Evolutionary conservation across 2,797 vertebrate genomes (phyloP), one percentile per base, ranked within the genome.

Genomic region (Platyrinchus mystaceus): DNA sequence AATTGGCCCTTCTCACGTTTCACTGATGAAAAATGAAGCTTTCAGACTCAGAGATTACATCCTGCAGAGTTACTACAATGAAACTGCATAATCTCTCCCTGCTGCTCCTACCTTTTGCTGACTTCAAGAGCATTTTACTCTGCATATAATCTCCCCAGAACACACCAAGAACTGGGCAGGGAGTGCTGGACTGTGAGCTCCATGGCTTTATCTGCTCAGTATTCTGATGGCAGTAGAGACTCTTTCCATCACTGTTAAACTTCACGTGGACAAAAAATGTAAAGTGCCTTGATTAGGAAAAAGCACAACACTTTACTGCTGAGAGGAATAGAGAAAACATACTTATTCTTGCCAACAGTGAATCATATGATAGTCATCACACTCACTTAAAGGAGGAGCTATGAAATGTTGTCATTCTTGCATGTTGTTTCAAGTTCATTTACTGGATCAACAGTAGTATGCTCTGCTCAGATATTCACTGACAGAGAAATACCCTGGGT

Each of bases 361-460:
- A 95, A 89, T 96, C 93, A 95, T 70, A 55, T 5, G 66, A 92
- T 75, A 91, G 84, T 71, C 85, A 93, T 86, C 76, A 63, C 11
- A 10, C 58, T 95, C 73, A 52, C 47, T 86, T 52, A 60, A 52
- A 82, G 63, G 46, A 67, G 53, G 43, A 88, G 44, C 59, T 85
- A 50, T 32, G 73, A 94, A 85, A 89, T 82, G 71, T n/a, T 90
- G 68, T 85, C 73, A 90, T 86, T 90, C 53, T 55, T 91, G 85
- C 89, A 78, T 88, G 84, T 89, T 88, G 69, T 84, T 92, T 92
- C 93, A 91, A 93, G 93, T 70, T 91, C 43, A 52, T 78, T 83
- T 83, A 58, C 73, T 68, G 50, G 26, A 85, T 64, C 62, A 75
- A 93, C 64, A 74, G 34, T 14, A 70, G n/a, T 3, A 75, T 14